Evolutionary conservation across 2,113 vertebrate genomes (phyloP).

Genomic region (Tetrao urogallus): DNA sequence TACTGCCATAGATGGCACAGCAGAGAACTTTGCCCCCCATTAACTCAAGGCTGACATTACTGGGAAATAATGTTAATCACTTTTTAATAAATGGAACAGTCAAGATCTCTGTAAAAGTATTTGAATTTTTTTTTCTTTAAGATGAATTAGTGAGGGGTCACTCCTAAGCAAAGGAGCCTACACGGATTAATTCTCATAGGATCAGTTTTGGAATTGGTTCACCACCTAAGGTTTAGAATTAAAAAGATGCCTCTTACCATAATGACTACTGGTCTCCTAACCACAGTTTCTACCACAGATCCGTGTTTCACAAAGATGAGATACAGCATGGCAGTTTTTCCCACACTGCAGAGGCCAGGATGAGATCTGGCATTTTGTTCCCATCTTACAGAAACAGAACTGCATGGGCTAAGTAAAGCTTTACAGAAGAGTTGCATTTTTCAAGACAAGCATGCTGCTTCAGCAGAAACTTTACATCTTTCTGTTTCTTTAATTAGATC

Average conservation of each 20-base stretch:
- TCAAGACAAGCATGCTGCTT: neutral
- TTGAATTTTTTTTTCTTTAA: neutral
- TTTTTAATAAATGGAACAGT: neutral
- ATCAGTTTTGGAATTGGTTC: neutral
- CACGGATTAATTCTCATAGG: neutral
- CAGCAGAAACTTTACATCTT: neutral
- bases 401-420: neutral
- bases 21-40: neutral
- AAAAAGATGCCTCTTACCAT: neutral
- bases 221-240: neutral
- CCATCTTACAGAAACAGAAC: neutral
- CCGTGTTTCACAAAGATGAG: neutral
- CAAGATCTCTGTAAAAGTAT: neutral
- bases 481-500: neutral
- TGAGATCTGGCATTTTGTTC: neutral
- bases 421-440: neutral
- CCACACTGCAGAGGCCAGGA: neutral
- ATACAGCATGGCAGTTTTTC: neutral
- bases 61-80: neutral
- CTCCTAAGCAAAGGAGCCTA: neutral
- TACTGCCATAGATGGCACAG: neutral
- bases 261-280: neutral
- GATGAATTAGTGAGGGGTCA: neutral
- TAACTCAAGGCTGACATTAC: neutral
- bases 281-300: neutral